These are phyloP conservation scores for Ichneumon xanthorius DNA, from an alignment of 2,888 invertebrate genomes.

Conservation along the genomic window DNA sequence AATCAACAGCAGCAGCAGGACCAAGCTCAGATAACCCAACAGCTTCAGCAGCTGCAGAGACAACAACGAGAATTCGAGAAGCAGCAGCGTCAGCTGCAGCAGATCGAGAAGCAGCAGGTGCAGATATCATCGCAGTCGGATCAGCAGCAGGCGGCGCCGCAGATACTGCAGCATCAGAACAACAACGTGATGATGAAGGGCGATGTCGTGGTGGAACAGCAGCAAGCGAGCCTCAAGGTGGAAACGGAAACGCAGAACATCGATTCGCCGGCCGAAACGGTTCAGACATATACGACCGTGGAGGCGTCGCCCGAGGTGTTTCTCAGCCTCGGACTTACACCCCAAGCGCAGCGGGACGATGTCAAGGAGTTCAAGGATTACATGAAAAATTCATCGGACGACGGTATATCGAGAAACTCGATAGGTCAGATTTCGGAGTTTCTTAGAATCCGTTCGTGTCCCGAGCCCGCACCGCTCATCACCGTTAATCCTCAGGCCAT, in stretches of 20 bases:
- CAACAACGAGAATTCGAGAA: conserved; percentile 78
- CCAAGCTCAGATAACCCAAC: conserved; percentile 81
- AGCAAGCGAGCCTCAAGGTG: conserved; percentile 79
- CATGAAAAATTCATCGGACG: conserved; percentile 78
- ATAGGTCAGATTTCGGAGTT: conserved; percentile 84
- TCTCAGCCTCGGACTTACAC: conserved; percentile 80
- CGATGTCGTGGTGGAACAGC: conserved; percentile 77
- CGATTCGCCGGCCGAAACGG: conserved; percentile 76
- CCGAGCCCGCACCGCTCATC: conserved; percentile 79
- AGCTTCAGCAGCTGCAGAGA: conserved; percentile 74
- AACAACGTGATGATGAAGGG: conserved; percentile 80
- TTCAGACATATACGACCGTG: conserved; percentile 80
- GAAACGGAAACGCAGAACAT: conserved; percentile 78
- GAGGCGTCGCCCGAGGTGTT: conserved; percentile 82
- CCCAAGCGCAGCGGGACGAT: conserved; percentile 80
- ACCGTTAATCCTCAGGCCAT: conserved; percentile 82
- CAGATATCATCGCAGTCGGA: conserved; percentile 76
- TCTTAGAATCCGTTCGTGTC: conserved; percentile 80
- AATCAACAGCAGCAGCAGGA: conserved; percentile 78
- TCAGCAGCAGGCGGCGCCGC: conserved; percentile 72
- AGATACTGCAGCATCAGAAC: conserved; percentile 76
- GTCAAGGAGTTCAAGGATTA: conserved; percentile 80
- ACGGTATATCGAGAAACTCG: conserved; percentile 79
- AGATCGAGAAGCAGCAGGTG: conserved; percentile 80
- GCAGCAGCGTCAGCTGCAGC: conserved; percentile 80